Conservation (phyloP, 2,888 invertebrate genomes). For the Adineta ricciae region DNA sequence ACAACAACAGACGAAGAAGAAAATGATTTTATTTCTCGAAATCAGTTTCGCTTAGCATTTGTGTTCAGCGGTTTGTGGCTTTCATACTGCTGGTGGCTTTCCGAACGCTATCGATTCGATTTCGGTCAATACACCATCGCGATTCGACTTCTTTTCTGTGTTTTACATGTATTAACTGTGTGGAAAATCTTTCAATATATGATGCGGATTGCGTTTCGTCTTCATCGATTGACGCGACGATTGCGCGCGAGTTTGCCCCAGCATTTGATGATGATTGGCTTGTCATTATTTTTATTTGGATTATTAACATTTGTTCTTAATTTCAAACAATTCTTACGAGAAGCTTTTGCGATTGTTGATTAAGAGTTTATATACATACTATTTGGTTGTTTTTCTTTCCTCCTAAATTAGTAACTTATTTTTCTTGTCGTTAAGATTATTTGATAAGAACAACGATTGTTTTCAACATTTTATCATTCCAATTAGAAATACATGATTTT, state of each 20-base stretch:
- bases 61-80: background rate
- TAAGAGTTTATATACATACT: no score
- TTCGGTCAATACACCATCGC: background rate
- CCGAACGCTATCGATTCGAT: background rate
- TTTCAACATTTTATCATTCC: no score
- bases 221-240: background rate
- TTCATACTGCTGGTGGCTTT: background rate
- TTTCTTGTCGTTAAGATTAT: background rate
- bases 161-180: background rate
- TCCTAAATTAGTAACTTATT: background rate
- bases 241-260: background rate
- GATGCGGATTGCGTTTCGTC: background rate
- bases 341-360: conserved; percentile 3
- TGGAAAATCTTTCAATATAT: conserved; percentile 20
- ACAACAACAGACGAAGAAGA: background rate
- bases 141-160: background rate
- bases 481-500: no score
- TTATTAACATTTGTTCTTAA: conserved; percentile 13
- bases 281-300: background rate
- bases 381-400: background rate
- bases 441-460: no score
- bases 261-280: background rate
- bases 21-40: background rate
- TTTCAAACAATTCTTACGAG: conserved; percentile 12
- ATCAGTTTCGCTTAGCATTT: background rate